A percentile compares a stretch with the other conserved stretches of the same genome.
Conservation (phyloP, 1,140 invertebrate genomes). For the Cardiocondyla obscurior region DNA sequence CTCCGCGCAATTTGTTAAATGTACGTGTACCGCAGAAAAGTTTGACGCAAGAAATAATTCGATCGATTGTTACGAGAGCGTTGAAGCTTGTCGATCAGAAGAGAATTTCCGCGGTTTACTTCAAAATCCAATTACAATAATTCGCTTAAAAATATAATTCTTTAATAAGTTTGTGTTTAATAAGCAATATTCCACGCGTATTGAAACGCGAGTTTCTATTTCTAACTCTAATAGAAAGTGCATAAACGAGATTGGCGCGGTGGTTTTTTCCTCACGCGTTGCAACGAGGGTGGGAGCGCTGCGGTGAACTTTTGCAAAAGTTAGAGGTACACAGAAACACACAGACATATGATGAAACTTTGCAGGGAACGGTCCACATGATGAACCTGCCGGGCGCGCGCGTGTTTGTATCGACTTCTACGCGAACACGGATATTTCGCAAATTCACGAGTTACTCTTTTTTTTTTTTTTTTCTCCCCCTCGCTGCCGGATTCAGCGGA, state of each 20-base stretch:
- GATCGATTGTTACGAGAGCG: background rate
- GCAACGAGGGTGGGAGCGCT: background rate
- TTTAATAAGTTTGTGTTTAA: no score
- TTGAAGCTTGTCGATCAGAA: background rate
- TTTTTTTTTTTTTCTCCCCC: no score
- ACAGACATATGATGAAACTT: slow-evolving; percentile 29
- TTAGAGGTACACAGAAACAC: background rate
- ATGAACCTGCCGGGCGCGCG: background rate
- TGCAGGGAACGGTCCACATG: background rate
- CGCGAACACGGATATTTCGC: slow-evolving; percentile 18
- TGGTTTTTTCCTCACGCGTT: slow-evolving; percentile 2
- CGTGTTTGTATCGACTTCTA: background rate
- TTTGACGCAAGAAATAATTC: background rate
- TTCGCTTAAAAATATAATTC: background rate
- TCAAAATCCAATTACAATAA: background rate
- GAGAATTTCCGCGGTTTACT: background rate
- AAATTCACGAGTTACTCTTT: slow-evolving; percentile 4
- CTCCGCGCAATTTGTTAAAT: background rate
- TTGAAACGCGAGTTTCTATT: background rate
- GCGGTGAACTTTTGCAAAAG: slow-evolving; percentile 16
- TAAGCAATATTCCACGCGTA: background rate
- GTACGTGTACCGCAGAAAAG: background rate
- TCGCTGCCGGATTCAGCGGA: background rate
- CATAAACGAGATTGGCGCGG: background rate
- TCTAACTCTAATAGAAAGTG: slow-evolving; percentile 22